Percentiles rank a stretch among this genome's conserved stretches.
These are phyloP conservation scores for Artibeus lituratus DNA, from an alignment of 2,797 vertebrate genomes.

Conservation along the genomic window DNA sequence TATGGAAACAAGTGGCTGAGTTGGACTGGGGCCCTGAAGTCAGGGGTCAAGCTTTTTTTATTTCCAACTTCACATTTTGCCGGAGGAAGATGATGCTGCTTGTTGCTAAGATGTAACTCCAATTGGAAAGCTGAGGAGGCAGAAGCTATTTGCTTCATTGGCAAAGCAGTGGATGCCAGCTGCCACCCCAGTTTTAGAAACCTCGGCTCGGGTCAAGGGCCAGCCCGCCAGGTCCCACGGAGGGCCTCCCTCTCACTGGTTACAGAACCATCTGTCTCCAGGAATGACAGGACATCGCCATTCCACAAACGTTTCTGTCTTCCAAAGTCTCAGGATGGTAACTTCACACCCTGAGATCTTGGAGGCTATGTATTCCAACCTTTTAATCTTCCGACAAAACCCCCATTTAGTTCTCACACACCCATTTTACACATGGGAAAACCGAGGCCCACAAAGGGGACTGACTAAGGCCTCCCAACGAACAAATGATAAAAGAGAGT, in stretches of 20 bases:
- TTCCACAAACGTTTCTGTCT: not conserved
- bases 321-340: not conserved
- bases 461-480: not conserved
- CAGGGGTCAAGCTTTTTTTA: conserved; percentile 37
- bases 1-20: conserved; percentile 63
- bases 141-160: not conserved
- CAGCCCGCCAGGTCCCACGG: not conserved
- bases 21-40: not conserved
- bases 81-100: not conserved
- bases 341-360: not conserved
- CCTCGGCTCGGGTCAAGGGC: fast-evolving
- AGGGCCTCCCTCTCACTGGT: not conserved
- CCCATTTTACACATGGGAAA: not conserved
- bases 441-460: not conserved
- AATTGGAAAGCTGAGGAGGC: not conserved
- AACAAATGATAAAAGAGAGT: not conserved
- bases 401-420: not conserved
- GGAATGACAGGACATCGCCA: not conserved
- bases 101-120: conserved; percentile 20
- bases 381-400: not conserved
- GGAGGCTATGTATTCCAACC: not conserved
- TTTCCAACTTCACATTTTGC: conserved; percentile 1
- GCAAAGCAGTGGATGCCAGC: not conserved
- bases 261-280: not conserved
- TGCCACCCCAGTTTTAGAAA: not conserved